Evolutionary conservation across 1,140 invertebrate genomes (phyloP).

Genomic region (Laupala kohalensis): DNA sequence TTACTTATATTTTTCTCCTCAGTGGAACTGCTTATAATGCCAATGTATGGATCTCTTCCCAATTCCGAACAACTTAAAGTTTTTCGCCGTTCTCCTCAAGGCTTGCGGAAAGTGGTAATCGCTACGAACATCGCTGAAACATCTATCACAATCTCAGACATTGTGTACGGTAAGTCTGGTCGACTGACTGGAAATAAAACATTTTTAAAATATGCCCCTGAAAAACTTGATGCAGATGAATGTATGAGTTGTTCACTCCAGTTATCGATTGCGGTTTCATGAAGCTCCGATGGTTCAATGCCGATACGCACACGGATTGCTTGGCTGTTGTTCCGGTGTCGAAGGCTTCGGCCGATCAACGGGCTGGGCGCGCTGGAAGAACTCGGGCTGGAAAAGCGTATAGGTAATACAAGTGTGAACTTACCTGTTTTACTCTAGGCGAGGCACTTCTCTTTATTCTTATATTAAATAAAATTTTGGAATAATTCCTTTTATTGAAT

Average conservation of each 20-base stretch:
- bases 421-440: constrained; percentile 13
- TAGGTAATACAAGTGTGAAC: constrained; percentile 23
- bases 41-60: constrained; percentile 85
- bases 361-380: constrained; percentile 84
- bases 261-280: constrained; percentile 95
- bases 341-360: constrained; percentile 78
- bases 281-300: constrained; percentile 86
- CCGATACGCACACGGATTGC: constrained; percentile 68
- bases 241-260: constrained; percentile 23
- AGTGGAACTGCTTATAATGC: constrained; percentile 65
- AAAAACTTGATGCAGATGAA: no score
- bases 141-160: constrained; percentile 81
- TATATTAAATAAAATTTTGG: not conserved
- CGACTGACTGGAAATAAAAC: no score
- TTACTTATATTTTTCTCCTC: no score
- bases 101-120: constrained; percentile 78
- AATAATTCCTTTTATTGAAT: constrained; percentile 11
- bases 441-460: not conserved
- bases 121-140: constrained; percentile 98
- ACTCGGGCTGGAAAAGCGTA: constrained; percentile 69
- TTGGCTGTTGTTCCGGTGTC: constrained; percentile 75
- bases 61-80: constrained; percentile 76
- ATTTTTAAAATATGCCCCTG: no score
- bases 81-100: constrained; percentile 62
- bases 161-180: constrained; percentile 68